Conservation (phyloP, 2,113 vertebrate genomes). For the Paracyprichromis sp. region DNA sequence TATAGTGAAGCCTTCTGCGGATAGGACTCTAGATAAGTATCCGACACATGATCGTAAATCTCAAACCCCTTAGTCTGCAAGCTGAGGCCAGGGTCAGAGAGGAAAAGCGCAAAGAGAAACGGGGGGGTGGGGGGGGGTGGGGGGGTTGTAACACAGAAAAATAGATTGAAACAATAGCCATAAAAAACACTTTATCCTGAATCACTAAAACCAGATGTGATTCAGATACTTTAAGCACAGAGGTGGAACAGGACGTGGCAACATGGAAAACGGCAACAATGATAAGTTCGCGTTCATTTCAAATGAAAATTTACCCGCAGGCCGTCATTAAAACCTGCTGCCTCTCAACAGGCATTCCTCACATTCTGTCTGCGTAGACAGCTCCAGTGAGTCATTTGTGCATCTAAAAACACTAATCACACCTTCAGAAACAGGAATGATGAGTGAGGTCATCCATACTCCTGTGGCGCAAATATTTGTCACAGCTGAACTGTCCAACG, state of each 20-base stretch:
- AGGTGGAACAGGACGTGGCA: neutral
- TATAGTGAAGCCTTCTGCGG: slow-evolving; percentile 20
- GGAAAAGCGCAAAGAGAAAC: slow-evolving; percentile 12
- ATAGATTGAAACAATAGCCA: slow-evolving; percentile 29
- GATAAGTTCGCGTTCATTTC: neutral
- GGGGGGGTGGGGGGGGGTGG: too few species aligned
- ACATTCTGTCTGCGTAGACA: slow-evolving; percentile 18
- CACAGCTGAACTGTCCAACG: neutral
- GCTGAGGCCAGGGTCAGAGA: slow-evolving; percentile 47
- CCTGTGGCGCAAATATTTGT: neutral
- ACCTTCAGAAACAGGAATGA: neutral
- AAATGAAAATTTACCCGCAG: slow-evolving; percentile 21
- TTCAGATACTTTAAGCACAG: neutral
- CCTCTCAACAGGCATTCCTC: slow-evolving; percentile 20
- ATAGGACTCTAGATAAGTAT: slow-evolving; percentile 47
- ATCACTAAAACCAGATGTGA: slow-evolving; percentile 35
- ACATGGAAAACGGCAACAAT: slow-evolving; percentile 21
- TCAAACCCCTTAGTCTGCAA: slow-evolving; percentile 20
- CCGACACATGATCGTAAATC: slow-evolving; percentile 52
- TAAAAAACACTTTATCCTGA: neutral
- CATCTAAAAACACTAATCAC: neutral
- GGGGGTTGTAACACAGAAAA: slow-evolving; percentile 29
- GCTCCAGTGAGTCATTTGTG: neutral
- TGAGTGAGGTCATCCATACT: neutral
- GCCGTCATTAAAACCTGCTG: slow-evolving; percentile 6